Conservation (phyloP, 30 jellyfish, hydroid and myxozoan species). For the Aurelia coerulea region DNA sequence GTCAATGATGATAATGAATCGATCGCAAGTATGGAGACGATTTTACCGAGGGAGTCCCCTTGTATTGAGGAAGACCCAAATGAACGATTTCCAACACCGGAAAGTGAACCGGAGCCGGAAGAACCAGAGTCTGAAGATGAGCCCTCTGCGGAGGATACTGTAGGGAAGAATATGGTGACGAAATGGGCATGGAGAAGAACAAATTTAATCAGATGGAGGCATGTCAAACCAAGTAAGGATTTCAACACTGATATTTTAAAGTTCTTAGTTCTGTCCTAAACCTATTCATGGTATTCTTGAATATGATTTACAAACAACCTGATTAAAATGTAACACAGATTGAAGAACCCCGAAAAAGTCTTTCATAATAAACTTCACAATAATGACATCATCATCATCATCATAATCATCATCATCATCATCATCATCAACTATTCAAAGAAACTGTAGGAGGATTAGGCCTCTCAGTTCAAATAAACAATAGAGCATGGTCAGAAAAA, state of each 20-base stretch:
- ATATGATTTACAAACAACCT: too few species aligned
- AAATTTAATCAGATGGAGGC: slow-evolving; percentile 34
- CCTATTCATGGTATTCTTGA: too few species aligned
- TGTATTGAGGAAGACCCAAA: neutral
- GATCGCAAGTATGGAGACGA: slow-evolving; percentile 22
- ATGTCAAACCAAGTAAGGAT: slow-evolving; percentile 31
- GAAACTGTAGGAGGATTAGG: too few species aligned
- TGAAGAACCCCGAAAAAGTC: too few species aligned
- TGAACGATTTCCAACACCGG: slow-evolving; percentile 49
- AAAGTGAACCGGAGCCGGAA: slow-evolving; percentile 31
- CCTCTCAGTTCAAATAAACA: too few species aligned
- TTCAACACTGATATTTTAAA: neutral
- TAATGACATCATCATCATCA: too few species aligned
- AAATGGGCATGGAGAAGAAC: slow-evolving; percentile 15
- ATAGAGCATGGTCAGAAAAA: too few species aligned
- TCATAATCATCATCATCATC: too few species aligned
- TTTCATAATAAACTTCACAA: too few species aligned
- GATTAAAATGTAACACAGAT: too few species aligned
- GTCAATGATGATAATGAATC: slow-evolving; percentile 18
- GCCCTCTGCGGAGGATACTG: neutral
- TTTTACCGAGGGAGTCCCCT: slow-evolving; percentile 50
- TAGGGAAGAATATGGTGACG: neutral
- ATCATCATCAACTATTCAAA: too few species aligned
- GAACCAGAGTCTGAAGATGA: slow-evolving; percentile 19
- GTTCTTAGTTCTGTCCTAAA: neutral